Evolutionary conservation across 2,113 vertebrate genomes (phyloP).

Genomic region (Gnathonemus echidnorhynchus): DNA sequence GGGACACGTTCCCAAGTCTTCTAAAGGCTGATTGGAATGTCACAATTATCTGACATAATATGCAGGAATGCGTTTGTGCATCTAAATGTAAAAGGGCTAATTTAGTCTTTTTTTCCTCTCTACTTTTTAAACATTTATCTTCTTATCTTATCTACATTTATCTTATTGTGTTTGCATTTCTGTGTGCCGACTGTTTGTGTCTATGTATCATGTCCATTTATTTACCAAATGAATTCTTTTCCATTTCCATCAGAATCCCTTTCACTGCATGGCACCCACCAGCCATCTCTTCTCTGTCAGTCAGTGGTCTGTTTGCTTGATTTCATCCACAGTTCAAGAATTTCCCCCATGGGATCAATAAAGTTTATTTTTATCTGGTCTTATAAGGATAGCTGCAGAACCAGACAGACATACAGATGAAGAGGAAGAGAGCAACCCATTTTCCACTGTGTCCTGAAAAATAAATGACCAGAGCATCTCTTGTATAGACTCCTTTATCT

Average conservation of each 20-base stretch:
- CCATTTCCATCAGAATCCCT: neutral
- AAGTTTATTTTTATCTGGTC: neutral
- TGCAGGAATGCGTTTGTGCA: neutral
- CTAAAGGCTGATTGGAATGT: neutral
- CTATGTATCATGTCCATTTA: neutral
- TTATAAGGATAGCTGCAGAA: neutral
- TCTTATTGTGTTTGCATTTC: neutral
- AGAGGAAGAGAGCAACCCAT: neutral
- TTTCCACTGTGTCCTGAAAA: neutral
- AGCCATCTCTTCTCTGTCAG: neutral
- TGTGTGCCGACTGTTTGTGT: neutral
- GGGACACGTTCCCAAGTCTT: neutral
- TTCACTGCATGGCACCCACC: neutral
- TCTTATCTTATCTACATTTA: neutral
- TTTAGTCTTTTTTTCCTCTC: neutral
- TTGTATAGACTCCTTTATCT: neutral
- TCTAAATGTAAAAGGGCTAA: conserved; percentile 39
- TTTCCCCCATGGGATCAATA: neutral
- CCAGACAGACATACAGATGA: neutral
- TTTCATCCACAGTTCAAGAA: neutral
- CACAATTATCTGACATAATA: neutral
- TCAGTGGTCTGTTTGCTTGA: neutral
- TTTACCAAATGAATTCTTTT: neutral
- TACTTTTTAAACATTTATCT: too few relatives aligned
- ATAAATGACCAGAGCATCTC: neutral